Evolutionary conservation across 2,113 vertebrate species (phyloP), one percentile per base, ranked within the genome.

Genomic region (Tupaia chinensis): DNA sequence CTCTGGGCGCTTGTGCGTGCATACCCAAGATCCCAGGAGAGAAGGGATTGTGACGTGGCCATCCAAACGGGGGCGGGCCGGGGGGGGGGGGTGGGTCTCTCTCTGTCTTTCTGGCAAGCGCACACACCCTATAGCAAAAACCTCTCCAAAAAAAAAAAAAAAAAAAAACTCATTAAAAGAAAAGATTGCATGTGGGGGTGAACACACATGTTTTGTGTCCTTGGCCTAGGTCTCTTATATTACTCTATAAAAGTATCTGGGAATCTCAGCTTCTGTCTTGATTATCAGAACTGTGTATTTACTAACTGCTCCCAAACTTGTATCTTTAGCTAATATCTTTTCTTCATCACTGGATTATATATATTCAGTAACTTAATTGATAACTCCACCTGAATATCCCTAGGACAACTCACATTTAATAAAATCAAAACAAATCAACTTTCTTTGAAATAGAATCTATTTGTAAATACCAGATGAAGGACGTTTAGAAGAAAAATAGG

Each of bases 201-300:
- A 73, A 56, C 53, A 5, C 10, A 7, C 14, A 15, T 17, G 16
- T 12, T 2, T 23, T 80, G 5, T n/a, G 34, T 7, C 61, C 14
- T 9, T 68, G 13, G 1, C 27, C 14, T 27, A 22, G 1, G 2
- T 44, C 2, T 23, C 8, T 69, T 77, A 2, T 2, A 27, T 53
- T 54, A 10, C 12, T 89, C 19, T 78, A 0, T 9, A 27, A 5
- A n/a, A 61, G 8, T 58, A 34, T 9, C 11, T 5, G 27, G 7
- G 0, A 22, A 0, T 65, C 54, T 79, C 0, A 13, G 25, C 74
- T 86, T 8, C 44, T 77, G 63, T 15, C 12, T 5, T 11, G 1
- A 58, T 93, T 5, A 25, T 68, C 68, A 94, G 8, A 66, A 22
- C 34, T 27, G 34, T 9, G 4, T 32, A 69, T 60, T 89, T 94